phyloP scores from a whole-genome alignment of 2,797 vertebrate genomes.

The Caiman crocodilus region DNA sequence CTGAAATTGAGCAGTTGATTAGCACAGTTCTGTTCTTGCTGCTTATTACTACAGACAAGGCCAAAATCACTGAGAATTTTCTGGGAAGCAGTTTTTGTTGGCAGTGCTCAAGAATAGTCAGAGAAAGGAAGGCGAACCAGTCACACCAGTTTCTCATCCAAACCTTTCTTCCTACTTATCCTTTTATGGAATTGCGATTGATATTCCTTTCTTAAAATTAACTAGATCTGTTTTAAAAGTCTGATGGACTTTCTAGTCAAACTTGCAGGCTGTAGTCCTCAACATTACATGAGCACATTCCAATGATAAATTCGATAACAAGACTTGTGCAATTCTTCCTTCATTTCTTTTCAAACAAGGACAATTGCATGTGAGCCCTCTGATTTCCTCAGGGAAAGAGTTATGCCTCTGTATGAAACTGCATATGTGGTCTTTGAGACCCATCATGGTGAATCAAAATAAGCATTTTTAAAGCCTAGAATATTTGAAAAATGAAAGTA shows the following conservation, averaged over 20 bases:
- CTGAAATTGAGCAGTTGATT: neutral
- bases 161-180: neutral
- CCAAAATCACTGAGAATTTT: neutral
- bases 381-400: neutral
- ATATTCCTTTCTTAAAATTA: neutral
- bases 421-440: neutral
- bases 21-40: neutral
- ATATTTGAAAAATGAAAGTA: neutral
- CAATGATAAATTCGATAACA: neutral
- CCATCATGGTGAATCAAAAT: neutral
- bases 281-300: neutral
- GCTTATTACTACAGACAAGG: too few species aligned
- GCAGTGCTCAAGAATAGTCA: neutral
- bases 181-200: neutral
- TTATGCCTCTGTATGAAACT: neutral
- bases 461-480: neutral
- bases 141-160: neutral
- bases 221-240: neutral
- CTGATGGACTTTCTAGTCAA: neutral
- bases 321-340: neutral
- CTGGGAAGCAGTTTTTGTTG: too few species aligned
- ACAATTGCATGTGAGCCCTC: neutral
- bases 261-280: neutral
- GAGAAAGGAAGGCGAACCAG: neutral
- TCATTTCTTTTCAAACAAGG: neutral